These are phyloP conservation scores for Hippopotamus amphibius DNA, from an alignment of 2,113 vertebrate genomes.

Conservation along the genomic window DNA sequence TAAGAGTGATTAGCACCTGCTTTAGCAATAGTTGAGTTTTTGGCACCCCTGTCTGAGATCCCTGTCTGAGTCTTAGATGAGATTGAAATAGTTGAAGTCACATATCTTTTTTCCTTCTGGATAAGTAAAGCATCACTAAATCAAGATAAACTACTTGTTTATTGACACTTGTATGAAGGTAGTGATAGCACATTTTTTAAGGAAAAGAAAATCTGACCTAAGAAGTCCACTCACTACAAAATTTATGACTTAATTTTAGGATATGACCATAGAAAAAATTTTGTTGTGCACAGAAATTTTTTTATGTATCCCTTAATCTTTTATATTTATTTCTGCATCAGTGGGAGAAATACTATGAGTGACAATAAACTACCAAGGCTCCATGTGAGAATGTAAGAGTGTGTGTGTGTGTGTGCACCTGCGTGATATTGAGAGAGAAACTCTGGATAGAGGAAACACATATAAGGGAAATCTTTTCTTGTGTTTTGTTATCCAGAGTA, in stretches of 20 bases:
- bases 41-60: neutral
- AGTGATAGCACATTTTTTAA: neutral
- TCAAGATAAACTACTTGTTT: neutral
- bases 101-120: neutral
- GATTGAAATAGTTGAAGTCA: neutral
- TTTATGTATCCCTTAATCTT: neutral
- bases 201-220: neutral
- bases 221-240: neutral
- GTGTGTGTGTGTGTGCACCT: neutral
- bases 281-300: neutral
- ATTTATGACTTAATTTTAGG: neutral
- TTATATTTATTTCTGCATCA: neutral
- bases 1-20: neutral
- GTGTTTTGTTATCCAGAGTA: neutral
- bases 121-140: neutral
- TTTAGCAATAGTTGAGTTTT: neutral
- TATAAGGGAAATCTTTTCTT: neutral
- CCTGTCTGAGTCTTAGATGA: neutral
- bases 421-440: neutral
- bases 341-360: neutral
- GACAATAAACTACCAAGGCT: neutral
- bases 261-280: neutral
- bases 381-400: neutral
- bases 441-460: neutral
- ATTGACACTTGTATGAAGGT: neutral